A percentile compares a stretch with the other conserved stretches of the same genome.
phyloP scores from a whole-genome alignment of 2,797 vertebrate species.

The Amblyopsis hoosieri region DNA sequence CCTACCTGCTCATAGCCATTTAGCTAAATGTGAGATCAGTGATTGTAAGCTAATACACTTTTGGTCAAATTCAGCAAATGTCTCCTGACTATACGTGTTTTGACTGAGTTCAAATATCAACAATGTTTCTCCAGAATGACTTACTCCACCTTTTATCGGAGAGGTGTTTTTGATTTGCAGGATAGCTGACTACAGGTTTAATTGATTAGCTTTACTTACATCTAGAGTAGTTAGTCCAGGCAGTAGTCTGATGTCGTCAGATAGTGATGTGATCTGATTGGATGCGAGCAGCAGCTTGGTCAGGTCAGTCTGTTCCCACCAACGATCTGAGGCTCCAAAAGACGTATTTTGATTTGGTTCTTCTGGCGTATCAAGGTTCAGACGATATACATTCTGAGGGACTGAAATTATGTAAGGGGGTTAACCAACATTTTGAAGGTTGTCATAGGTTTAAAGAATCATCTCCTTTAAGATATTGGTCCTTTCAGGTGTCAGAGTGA shows the following conservation, averaged over 20 bases:
- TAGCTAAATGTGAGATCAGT: no score
- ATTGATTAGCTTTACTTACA: constrained; percentile 75
- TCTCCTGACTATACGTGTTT: no score
- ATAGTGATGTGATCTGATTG: constrained; percentile 86
- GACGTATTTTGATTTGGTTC: constrained; percentile 84
- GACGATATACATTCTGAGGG: constrained; percentile 88
- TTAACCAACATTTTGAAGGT: neutral
- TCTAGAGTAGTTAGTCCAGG: constrained; percentile 86
- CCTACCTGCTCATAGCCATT: no score
- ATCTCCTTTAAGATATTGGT: no score
- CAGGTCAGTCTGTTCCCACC: constrained; percentile 97
- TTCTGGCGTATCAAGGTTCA: constrained; percentile 88
- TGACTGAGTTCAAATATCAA: no score
- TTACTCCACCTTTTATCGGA: no score
- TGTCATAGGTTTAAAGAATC: no score
- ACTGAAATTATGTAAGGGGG: constrained; percentile 67
- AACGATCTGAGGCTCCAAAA: constrained; percentile 84
- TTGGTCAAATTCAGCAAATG: no score
- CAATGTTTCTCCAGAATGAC: no score
- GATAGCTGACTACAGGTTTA: neutral
- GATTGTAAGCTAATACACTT: no score
- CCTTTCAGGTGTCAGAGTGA: no score
- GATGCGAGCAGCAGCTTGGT: constrained; percentile 91
- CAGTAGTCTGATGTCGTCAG: constrained; percentile 87
- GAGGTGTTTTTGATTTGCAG: no score